Percentiles rank a stretch among this genome's conserved stretches.
Conservation (phyloP, 2,888 invertebrate genomes). For the Campoplex capitator region DNA sequence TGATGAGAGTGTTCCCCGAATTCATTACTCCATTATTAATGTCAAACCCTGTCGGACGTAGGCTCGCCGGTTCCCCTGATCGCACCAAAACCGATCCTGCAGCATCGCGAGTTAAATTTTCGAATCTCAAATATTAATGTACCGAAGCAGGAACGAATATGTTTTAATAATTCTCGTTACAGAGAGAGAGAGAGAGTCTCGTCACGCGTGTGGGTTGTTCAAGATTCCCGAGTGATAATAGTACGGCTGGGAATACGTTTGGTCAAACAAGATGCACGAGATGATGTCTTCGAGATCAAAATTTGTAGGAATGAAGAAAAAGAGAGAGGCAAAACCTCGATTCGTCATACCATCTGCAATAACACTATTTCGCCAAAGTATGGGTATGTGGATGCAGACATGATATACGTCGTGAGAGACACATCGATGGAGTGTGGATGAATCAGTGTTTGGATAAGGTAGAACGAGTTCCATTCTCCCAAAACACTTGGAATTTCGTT, state of each 20-base stretch:
- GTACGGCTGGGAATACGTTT: neutral
- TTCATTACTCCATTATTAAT: constrained; percentile 68
- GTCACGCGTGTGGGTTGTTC: neutral
- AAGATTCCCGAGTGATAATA: neutral
- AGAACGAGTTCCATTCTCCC: constrained; percentile 18
- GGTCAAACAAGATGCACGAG: neutral
- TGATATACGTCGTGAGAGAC: constrained; percentile 63
- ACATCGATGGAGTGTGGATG: constrained; percentile 82
- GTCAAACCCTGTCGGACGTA: constrained; percentile 54
- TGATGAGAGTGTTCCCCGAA: constrained; percentile 65
- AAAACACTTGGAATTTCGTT: constrained; percentile 25
- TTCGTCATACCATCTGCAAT: neutral
- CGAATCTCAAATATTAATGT: constrained; percentile 5
- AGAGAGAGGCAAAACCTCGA: neutral
- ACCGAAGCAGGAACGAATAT: neutral
- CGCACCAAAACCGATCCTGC: constrained; percentile 55
- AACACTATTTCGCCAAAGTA: neutral
- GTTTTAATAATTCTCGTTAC: neutral
- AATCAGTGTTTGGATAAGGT: constrained; percentile 81
- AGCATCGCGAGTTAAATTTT: constrained; percentile 1
- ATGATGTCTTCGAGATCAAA: neutral
- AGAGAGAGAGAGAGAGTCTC: too few species aligned
- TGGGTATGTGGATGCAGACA: neutral
- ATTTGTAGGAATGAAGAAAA: neutral
- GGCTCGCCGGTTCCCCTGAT: constrained; percentile 41